phyloP scores from a whole-genome alignment of 2,888 invertebrate genomes.

The Leuctra nigra region DNA sequence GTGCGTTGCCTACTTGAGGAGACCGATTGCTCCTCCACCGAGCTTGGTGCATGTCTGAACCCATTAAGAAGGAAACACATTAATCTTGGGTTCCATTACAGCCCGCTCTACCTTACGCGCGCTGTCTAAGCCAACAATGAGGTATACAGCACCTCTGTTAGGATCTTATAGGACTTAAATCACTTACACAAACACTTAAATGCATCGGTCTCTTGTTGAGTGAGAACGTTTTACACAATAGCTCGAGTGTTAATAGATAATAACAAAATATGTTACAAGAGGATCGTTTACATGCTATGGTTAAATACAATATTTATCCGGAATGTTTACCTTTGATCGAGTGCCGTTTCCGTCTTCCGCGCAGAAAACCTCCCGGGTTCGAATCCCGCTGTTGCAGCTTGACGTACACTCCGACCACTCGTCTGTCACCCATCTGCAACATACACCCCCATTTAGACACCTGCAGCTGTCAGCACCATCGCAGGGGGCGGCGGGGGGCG shows the following conservation, averaged over 20 bases:
- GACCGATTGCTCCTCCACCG: not conserved
- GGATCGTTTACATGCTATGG: no score
- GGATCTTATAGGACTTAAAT: not conserved
- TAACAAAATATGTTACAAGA: no score
- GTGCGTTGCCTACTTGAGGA: constrained; percentile 15
- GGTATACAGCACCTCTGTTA: not conserved
- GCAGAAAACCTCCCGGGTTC: constrained; percentile 76
- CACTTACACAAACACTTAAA: not conserved
- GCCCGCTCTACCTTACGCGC: not conserved
- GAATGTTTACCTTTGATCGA: constrained; percentile 64
- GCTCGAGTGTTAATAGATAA: no score
- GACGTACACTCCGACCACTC: constrained; percentile 86
- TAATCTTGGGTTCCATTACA: constrained; percentile 19
- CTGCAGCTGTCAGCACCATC: no score
- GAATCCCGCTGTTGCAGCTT: constrained; percentile 79
- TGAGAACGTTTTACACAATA: no score
- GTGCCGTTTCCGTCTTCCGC: constrained; percentile 74
- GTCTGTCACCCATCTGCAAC: constrained; percentile 74
- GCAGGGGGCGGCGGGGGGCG: no score
- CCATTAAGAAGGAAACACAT: constrained; percentile 23
- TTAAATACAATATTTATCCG: no score
- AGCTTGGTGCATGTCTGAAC: constrained; percentile 23
- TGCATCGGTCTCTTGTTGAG: no score
- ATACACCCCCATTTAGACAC: no score
- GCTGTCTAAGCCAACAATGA: not conserved